Evolutionary conservation across 1,140 invertebrate species (phyloP).

Genomic region (Goniozus legneri): DNA sequence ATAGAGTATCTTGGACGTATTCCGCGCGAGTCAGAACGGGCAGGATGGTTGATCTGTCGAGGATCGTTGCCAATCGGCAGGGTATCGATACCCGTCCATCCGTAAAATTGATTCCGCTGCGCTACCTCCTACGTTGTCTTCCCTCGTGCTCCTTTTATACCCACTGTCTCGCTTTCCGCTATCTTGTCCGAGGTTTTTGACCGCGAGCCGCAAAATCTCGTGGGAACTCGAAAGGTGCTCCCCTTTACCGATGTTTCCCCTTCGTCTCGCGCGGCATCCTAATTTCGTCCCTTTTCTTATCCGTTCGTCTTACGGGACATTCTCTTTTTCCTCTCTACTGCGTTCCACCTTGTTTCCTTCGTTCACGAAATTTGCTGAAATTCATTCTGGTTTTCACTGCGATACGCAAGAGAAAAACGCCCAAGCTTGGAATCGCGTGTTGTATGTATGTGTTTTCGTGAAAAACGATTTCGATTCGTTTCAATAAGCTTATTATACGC

Average conservation of each 20-base stretch:
- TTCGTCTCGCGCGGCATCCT: neutral
- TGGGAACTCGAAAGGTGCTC: conserved; percentile 31
- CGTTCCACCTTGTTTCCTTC: neutral
- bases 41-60: neutral
- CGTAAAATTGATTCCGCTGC: conserved; percentile 44
- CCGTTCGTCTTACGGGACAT: conserved; percentile 16
- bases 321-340: conserved; percentile 8
- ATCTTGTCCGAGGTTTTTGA: conserved; percentile 18
- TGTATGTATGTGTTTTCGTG: neutral
- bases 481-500: too few relatives aligned
- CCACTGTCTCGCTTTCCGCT: conserved; percentile 8
- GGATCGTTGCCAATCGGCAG: neutral
- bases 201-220: conserved; percentile 43
- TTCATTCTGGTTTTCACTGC: neutral
- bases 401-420: neutral
- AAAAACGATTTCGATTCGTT: neutral
- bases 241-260: neutral
- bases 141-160: too few relatives aligned
- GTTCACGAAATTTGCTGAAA: too few relatives aligned
- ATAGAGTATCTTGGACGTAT: too few relatives aligned
- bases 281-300: conserved; percentile 11
- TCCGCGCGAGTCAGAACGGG: too few relatives aligned
- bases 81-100: conserved; percentile 35
- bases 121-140: conserved; percentile 20
- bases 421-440: neutral